Evolutionary conservation across 1,140 invertebrate genomes (phyloP).

Genomic region (Pseudomyrmex gracilis): DNA sequence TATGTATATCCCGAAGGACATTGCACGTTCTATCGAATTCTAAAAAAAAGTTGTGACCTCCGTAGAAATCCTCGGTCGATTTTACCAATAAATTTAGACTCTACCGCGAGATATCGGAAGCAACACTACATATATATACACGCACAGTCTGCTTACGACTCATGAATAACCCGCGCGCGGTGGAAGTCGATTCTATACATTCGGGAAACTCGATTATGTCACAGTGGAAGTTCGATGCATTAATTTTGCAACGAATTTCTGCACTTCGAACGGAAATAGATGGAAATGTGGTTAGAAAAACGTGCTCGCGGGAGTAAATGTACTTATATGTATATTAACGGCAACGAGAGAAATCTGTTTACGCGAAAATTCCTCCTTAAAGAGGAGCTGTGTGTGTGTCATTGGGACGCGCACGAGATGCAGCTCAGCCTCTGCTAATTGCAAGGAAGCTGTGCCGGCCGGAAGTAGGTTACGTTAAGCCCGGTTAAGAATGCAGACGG

Average conservation of each 20-base stretch:
- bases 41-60: no score
- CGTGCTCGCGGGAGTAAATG: not conserved
- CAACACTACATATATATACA: not conserved
- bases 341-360: not conserved
- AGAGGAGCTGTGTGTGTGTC: not conserved
- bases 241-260: not conserved
- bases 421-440: constrained; percentile 33
- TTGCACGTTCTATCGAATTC: no score
- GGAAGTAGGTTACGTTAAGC: constrained; percentile 64
- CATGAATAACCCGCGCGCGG: not conserved
- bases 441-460: constrained; percentile 14
- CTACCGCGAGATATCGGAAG: no score
- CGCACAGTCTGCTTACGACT: no score
- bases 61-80: no score
- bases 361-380: constrained; percentile 11
- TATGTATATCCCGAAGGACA: no score
- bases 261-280: no score
- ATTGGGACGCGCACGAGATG: not conserved
- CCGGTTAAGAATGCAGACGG: constrained; percentile 50
- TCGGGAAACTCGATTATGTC: not conserved
- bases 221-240: not conserved
- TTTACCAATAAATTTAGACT: no score
- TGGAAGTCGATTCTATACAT: not conserved
- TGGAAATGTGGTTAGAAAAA: not conserved
- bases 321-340: no score